Percentiles rank a stretch among this genome's conserved stretches.
These are phyloP conservation scores for Uropsilus gracilis DNA, from an alignment of 2,113 vertebrate genomes.

Conservation along the genomic window DNA sequence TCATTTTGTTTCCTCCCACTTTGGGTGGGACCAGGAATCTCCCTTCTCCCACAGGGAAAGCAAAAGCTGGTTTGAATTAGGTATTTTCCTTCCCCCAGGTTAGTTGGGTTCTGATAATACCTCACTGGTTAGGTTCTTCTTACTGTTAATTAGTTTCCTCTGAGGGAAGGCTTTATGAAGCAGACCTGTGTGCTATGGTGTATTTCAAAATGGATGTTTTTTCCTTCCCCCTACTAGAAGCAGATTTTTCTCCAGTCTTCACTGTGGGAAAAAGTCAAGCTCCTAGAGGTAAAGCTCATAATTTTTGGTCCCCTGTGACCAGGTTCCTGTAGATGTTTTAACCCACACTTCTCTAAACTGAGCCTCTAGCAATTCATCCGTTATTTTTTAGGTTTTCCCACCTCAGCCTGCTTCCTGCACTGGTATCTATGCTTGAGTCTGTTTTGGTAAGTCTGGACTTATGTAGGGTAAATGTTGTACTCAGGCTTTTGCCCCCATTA, in stretches of 20 bases:
- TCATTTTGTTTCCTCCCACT: background rate
- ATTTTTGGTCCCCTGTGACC: background rate
- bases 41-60: background rate
- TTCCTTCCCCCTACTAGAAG: background rate
- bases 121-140: background rate
- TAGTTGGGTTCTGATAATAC: background rate
- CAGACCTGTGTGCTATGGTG: no score
- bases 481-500: no score
- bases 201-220: background rate
- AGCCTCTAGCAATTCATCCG: background rate
- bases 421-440: background rate
- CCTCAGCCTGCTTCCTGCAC: background rate
- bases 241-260: background rate
- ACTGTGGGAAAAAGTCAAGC: background rate
- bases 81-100: background rate
- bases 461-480: no score
- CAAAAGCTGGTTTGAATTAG: background rate
- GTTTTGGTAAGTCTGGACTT: background rate
- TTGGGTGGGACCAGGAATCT: background rate
- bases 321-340: background rate
- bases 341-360: background rate
- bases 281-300: background rate
- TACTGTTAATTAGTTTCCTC: background rate
- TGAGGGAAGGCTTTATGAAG: background rate
- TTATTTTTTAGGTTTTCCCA: background rate